phyloP scores from a whole-genome alignment of 2,113 vertebrate genomes.

The Nycticorax nycticorax region DNA sequence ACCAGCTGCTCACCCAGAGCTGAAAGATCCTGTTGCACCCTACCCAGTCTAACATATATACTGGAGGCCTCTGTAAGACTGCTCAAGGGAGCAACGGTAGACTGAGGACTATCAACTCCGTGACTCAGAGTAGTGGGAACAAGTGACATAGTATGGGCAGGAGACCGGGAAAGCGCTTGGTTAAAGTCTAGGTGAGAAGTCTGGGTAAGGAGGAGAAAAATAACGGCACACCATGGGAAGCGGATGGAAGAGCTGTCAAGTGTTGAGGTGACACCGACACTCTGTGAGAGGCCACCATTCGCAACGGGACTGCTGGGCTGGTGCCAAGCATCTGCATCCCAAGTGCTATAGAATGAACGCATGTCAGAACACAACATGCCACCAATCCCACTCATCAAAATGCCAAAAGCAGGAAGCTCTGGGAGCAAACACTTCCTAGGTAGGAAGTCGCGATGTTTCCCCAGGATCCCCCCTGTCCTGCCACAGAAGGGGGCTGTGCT shows the following conservation, averaged over 20 bases:
- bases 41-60: too few relatives aligned
- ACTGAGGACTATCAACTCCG: background rate
- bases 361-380: background rate
- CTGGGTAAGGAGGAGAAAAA: background rate
- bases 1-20: background rate
- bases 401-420: background rate
- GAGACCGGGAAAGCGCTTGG: rapidly evolving
- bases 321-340: background rate
- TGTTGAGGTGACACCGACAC: background rate
- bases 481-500: background rate
- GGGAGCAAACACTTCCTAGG: background rate
- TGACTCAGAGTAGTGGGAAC: background rate
- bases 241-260: background rate
- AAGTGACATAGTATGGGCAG: background rate
- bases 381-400: background rate
- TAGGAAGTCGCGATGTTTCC: background rate
- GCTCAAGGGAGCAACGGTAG: background rate
- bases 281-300: background rate
- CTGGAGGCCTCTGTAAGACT: background rate
- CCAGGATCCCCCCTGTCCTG: background rate
- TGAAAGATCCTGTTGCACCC: background rate
- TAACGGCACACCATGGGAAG: background rate
- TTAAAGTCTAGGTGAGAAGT: background rate
- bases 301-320: background rate
- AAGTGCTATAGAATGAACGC: rapidly evolving